Base-by-base conservation (phyloP, 35 echinoderm and acorn worm species). In the Ptychodera flava region DNA sequence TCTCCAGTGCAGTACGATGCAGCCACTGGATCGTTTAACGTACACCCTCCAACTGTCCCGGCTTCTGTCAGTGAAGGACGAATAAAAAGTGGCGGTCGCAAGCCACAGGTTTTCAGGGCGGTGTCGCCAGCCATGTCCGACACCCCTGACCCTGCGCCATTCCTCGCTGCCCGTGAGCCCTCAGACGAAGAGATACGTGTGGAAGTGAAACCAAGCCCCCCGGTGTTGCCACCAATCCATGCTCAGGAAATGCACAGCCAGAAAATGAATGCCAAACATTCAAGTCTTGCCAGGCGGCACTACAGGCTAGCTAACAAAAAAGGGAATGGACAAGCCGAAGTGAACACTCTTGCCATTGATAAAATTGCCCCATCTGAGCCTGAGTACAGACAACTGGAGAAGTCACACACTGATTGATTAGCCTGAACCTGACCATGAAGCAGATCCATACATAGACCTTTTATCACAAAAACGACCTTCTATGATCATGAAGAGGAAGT, bases 181-280 rank as follows among this genome's bases (percentile, higher is more conserved):
- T 35, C 6, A 15, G 86, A 78, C 2, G 81, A 81, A 35, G 91
- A 97, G 22, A 22, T 64, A 64, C 45, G 45, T 31, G 79, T 97
- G 38, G 79, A 91, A 31, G 87, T 90, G 16, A 94, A 91, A 91
- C 89, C 84, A 2, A 79, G 87, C 28, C 95, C 92, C 16, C 87
- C 95, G 52, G 80, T 97, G 84, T 92, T 97, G 92, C 95, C 95
- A 35, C 95, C 95, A 52, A 97, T 97, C 31, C 32, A 78, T 28
- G 37, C 35, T 31, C 84, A 84, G 31, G 75, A 76, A 36, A 78
- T 82, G 0, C 36, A 90, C 16, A 15, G 22, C 0, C n/a, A 32
- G 1, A 80, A 35, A 81, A 34, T 77, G 33, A 29, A 30, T 38
- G 33, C 36, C 31, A 80, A 79, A 77, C 15, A 16, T 36, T 0